These are phyloP conservation scores for Plotosus lineatus DNA, from an alignment of 2,113 vertebrate species.

Conservation along the genomic window DNA sequence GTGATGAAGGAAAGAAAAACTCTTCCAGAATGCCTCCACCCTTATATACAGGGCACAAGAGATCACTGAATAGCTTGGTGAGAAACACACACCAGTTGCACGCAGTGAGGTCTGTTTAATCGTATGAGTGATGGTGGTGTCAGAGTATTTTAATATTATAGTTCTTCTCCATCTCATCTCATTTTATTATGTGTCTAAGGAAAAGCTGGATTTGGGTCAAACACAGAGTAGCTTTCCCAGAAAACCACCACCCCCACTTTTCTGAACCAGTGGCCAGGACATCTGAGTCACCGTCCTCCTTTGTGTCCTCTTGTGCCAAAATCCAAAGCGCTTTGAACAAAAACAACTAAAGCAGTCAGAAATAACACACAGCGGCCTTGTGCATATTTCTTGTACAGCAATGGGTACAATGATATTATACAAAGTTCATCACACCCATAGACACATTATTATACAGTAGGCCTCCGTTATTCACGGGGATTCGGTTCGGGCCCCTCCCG, in stretches of 20 bases:
- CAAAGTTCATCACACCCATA: background rate
- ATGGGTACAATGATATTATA: background rate
- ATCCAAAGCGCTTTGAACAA: background rate
- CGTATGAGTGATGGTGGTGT: background rate
- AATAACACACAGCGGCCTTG: too few relatives aligned
- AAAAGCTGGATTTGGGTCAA: constrained; percentile 38
- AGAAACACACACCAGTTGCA: background rate
- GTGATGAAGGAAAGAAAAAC: background rate
- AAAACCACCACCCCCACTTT: constrained; percentile 45
- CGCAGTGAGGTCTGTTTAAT: background rate
- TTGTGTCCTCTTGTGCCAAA: background rate
- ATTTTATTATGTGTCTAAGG: constrained; percentile 42
- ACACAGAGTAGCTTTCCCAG: constrained; percentile 50
- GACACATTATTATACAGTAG: background rate
- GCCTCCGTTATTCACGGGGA: too few relatives aligned
- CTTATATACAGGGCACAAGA: background rate
- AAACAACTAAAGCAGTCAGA: background rate
- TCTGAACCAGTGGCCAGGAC: constrained; percentile 47
- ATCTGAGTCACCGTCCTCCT: constrained; percentile 50
- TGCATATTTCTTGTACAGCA: background rate
- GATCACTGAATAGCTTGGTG: background rate
- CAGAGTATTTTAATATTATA: too few relatives aligned
- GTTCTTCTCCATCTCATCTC: constrained; percentile 43
- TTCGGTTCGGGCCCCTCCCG: too few relatives aligned
- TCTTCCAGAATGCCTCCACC: background rate